These are phyloP conservation scores for Mythimna lalbum DNA, from an alignment of 2,888 invertebrate species.

Conservation along the genomic window DNA sequence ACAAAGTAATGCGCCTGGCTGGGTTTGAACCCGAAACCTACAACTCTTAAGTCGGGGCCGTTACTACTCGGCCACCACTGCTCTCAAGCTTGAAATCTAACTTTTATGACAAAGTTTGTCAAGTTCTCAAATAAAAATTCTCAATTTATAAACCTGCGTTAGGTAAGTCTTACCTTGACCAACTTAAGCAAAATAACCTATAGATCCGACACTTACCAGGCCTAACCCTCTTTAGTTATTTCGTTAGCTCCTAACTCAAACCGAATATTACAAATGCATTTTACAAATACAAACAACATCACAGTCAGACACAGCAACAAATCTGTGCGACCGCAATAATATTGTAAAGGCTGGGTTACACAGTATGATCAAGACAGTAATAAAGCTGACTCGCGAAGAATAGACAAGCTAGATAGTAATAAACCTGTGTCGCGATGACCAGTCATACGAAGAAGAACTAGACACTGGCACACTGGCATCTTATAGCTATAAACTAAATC, in stretches of 20 bases:
- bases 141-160: not conserved
- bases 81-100: too few relatives aligned
- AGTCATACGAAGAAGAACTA: not conserved
- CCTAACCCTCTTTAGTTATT: slow-evolving; percentile 23
- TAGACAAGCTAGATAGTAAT: too few relatives aligned
- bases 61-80: too few relatives aligned
- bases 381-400: not conserved
- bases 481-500: too few relatives aligned
- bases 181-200: slow-evolving; percentile 2
- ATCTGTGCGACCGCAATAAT: slow-evolving; percentile 59
- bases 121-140: not conserved
- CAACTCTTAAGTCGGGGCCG: too few relatives aligned
- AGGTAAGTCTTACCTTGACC: not conserved
- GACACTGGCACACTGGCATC: not conserved
- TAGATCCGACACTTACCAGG: not conserved
- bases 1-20: too few relatives aligned
- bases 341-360: slow-evolving; percentile 29
- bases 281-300: slow-evolving; percentile 46
- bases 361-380: not conserved
- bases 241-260: slow-evolving; percentile 14
- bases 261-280: slow-evolving; percentile 42
- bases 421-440: not conserved
- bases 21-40: too few relatives aligned
- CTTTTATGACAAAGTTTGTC: not conserved
- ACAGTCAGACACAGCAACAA: slow-evolving; percentile 45